Evolutionary conservation across 92 coral and sea anemone genomes (phyloP), one percentile per base, ranked within the genome.

Genomic region (Siderastrea siderea): DNA sequence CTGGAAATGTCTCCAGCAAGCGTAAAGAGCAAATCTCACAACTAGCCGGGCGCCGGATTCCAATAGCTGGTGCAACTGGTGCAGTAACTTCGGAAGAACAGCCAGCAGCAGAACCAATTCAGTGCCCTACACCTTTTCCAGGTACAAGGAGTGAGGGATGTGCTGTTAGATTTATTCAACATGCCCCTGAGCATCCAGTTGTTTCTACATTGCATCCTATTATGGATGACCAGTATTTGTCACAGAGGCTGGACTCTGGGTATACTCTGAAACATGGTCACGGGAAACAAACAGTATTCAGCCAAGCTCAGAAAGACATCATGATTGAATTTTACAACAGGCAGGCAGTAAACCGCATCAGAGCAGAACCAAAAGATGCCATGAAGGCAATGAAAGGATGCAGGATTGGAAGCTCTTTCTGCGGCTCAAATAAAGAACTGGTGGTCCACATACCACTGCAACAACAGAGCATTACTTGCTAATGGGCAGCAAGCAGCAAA

Each of bases 61-160:
- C 71, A 14, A 84, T 84, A 10, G 88, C 80, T 3, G 88, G 88
- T 55, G 53, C 80, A 72, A 84, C 81, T 55, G 88, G 88, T 74
- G 79, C 88, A 46, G 9, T 49, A 1, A 70, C 75, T 15, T 17
- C 47, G 9, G 88, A 84, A 7, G 88, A 57, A 59, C 11, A 3
- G 46, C 45, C 57, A 3, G 77, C 46, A 50, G 47, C 64, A 49
- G 86, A 67, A 38, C 64, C 67, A 50, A 68, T 17, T 15, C 65
- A 46, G 46, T 52, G 57, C 59, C 17, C 68, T 13, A 80, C 58
- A 3, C 3, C 75, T 8, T 46, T 43, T 54, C 47, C 74, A 64
- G 69, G 8, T 5, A 4, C 86, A 16, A 54, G 48, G 70, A 74
- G 38, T 19, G 87, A 26, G 38, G 64, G 69, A 38, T 83, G 71